Base-by-base conservation (phyloP, 1,140 invertebrate species). In the Ruditapes philippinarum region DNA sequence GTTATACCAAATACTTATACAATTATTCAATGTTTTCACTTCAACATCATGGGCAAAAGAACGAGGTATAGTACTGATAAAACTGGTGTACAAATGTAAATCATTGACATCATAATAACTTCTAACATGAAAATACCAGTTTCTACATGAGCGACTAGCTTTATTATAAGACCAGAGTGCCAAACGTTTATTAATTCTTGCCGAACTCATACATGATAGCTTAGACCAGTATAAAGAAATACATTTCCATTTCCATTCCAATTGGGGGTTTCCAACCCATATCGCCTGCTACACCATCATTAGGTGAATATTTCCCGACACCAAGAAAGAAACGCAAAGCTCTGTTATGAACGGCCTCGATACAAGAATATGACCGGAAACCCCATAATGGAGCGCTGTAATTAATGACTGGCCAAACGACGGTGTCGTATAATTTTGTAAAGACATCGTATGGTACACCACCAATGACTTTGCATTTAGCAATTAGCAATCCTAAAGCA, bases 361-460 rank as follows among this genome's bases (percentile, higher is more conserved):
- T 86, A 40, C 73, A 78, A 14, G 49, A 76, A 42, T 33, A 62
- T 51, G 14, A 22, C 54, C 38, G 60, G 25, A n/a, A 19, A 5
- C 83, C 83, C 68, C 49, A 76, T 3, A 86, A 60, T 19, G 45
- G 38, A 12, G 57, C 33, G 36, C 51, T 54, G 62, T 86, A 86
- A 49, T 25, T 42, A n/a, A 76, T 74, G 42, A 73, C 68, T n/a
- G 83, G 38, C 83, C 83, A 86, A 22, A 86, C 83, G 7, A 76
- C 25, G 22, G 83, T 22, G 36, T 76, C 83, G 54, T 51, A 86
- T 2, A 78, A 40, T n/a, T 51, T 78, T 31, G 74, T 78, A n/a
- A 51, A 54, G 5, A 78, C 74, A 17, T 78, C 40, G 28, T 40
- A 73, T 9, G 74, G 74, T 2, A 78, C 42, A 0, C 74, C 74